phyloP scores from a whole-genome alignment of 2,888 invertebrate species.

The Synergus japonicus region DNA sequence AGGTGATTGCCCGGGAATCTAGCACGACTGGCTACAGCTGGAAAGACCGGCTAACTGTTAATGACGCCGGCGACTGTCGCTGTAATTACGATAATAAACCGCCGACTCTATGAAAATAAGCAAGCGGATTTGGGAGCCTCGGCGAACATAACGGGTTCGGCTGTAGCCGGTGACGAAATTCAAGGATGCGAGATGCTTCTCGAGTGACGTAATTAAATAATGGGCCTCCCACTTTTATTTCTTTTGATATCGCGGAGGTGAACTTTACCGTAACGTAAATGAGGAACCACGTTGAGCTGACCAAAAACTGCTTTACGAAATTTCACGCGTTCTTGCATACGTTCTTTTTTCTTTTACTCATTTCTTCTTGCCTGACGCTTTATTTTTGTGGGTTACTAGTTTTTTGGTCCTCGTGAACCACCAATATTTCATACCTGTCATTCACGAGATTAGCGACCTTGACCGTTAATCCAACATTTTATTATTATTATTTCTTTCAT shows the following conservation, averaged over 20 bases:
- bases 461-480: neutral
- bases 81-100: constrained; percentile 14
- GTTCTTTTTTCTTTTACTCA: no score
- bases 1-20: constrained; percentile 2
- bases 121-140: constrained; percentile 11
- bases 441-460: neutral
- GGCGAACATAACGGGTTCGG: constrained; percentile 2
- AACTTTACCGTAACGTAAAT: neutral
- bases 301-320: neutral
- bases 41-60: constrained; percentile 26
- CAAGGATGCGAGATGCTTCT: neutral
- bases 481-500: no score
- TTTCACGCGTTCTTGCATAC: constrained; percentile 11
- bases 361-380: neutral
- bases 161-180: neutral
- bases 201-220: neutral
- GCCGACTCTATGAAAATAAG: constrained; percentile 1
- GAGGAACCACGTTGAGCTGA: neutral
- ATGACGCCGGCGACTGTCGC: constrained; percentile 21
- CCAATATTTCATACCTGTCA: neutral
- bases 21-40: neutral
- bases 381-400: neutral
- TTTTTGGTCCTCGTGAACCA: neutral
- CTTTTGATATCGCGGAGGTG: neutral
- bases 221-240: neutral